Base-by-base conservation (phyloP, 2,888 invertebrate species). In the Camptogramma bilineatum region DNA sequence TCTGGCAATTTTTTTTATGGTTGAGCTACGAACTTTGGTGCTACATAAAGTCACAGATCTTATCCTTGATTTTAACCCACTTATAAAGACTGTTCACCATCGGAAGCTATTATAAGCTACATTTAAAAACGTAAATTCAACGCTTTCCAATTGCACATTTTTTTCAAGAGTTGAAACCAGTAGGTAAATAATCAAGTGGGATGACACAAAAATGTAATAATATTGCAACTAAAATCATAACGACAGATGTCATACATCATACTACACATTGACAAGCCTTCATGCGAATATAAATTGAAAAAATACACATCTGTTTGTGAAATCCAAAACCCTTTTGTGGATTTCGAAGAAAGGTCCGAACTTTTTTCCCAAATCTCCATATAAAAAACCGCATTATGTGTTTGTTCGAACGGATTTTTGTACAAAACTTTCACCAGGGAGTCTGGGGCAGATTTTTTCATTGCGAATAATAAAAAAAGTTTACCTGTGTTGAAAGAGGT, bases 301-400 rank as follows among this genome's bases (percentile, higher is more conserved):
- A 84, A 85, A 80, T 70, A 39, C 48, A 73, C 86, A 86, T 87
- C 85, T 88, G 86, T 85, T 83, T 82, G 82, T 86, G 90, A 88
- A 89, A 91, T 85, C 74, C 77, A 85, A 90, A 91, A 88, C 91
- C 91, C 91, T 88, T 91, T 91, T 91, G 89, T 90, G 81, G 75
- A 75, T 77, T 89, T 88, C 87, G 84, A 77, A 83, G 84, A 83
- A 84, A 84, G 82, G 81, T 79, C 77, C 79, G 69, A 70, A 44
- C 52, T 75, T 72, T 75, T 81, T 87, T 88, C 87, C 84, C 80
- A 76, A 72, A 78, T 78, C 72, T 78, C 64, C 57, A 75, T 76
- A 86, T 85, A 88, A 86, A 89, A 87, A 86, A 79, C 72, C 62
- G 76, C 79, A 84, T 84, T 83, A 84, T 82, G 75, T 84, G 76